Evolutionary conservation across 2,113 vertebrate genomes (phyloP).

Genomic region (Arizona elegans): DNA sequence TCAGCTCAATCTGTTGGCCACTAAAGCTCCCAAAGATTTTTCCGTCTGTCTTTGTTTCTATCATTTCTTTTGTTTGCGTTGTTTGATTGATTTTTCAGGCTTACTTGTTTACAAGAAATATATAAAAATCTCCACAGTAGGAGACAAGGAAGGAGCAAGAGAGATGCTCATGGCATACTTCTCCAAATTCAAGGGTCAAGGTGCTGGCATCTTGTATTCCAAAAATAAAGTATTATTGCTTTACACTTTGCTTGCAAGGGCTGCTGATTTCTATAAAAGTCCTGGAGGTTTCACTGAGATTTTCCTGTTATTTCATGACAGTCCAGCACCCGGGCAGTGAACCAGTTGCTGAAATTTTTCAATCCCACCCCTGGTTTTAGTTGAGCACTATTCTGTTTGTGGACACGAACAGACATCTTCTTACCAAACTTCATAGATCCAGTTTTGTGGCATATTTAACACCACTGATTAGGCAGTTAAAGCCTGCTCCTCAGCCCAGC

Average conservation of each 20-base stretch:
- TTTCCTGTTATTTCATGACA: neutral
- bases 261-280: neutral
- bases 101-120: neutral
- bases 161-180: neutral
- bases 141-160: neutral
- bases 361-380: too few relatives aligned
- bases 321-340: too few relatives aligned
- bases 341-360: too few relatives aligned
- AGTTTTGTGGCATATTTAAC: too few relatives aligned
- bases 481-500: too few relatives aligned
- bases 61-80: neutral
- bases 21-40: neutral
- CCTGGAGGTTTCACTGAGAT: neutral
- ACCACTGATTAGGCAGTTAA: too few relatives aligned
- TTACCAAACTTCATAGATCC: too few relatives aligned
- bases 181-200: neutral
- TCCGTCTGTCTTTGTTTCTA: neutral
- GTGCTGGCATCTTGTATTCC: neutral
- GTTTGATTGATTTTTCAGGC: neutral
- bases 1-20: neutral
- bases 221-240: neutral
- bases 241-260: neutral
- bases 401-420: too few relatives aligned
- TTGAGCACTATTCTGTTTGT: too few relatives aligned
- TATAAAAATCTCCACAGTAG: neutral